Base-by-base conservation (phyloP, 1,140 invertebrate species). In the Chrysoperla carnea region DNA sequence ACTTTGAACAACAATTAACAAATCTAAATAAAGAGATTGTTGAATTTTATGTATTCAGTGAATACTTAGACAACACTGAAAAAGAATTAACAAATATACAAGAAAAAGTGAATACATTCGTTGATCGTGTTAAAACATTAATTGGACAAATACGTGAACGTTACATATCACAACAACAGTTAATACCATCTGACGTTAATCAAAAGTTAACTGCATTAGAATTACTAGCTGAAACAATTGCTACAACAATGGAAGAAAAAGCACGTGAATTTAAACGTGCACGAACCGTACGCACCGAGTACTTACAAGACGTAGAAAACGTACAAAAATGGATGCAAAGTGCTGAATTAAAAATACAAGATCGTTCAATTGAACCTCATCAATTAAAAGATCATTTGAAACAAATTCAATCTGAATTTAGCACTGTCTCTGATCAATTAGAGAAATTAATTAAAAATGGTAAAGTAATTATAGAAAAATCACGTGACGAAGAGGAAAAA, bases 201-300 rank as follows among this genome's bases (percentile, higher is more conserved):
- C 79, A 84, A 58, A 72, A 83, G 60, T 61, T 85, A 45, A 82
- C 79, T 2, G 68, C 74, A 41, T 66, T 86, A 46, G 84, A 86
- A 62, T 62, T 92, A 36, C 67, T 79, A n/a, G 72, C 81, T 23
- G 88, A 93, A 59, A 72, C 76, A 40, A 69, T 85, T 12, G 66
- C 70, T 29, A 74, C 76, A 46, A 72, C 72, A 7, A 84, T 90
- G 79, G 86, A 90, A 50, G 83, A 87, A 52, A 88, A 88, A 57
- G 75, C 84, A 48, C 72, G 80, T 52, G 84, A 90, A 58, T 79
- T 83, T 58, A 88, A 88, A 56, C 74, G 84, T 38, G 87, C 86
- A 6, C 73, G 75, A 50, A 86, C 84, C 12, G 71, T 81, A 40
- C 70, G 85, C 13, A 74, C 74, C 14, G 86, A 91, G 43, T 91